Conservation (phyloP, 2,113 vertebrate genomes). For the Platichthys flesus region DNA sequence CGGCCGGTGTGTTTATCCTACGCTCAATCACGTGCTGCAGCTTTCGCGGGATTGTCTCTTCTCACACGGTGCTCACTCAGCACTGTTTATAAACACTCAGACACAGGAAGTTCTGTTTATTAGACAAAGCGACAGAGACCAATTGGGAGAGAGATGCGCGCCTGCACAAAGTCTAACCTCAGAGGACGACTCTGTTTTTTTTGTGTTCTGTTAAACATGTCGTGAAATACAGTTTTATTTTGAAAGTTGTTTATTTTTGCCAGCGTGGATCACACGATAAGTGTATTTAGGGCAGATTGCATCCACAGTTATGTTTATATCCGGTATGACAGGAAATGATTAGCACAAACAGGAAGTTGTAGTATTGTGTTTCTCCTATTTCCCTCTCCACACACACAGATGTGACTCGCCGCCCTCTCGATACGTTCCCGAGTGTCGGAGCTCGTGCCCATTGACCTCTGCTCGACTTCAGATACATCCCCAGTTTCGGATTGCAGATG, state of each 20-base stretch:
- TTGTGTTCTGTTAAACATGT: conserved; percentile 11
- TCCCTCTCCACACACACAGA: conserved; percentile 29
- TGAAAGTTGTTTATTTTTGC: not conserved
- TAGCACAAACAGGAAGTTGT: conserved; percentile 69
- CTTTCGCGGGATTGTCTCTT: conserved; percentile 60
- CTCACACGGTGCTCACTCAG: conserved; percentile 69
- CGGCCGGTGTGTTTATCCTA: conserved; percentile 54
- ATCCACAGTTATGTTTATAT: conserved; percentile 48
- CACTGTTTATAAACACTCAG: conserved; percentile 76
- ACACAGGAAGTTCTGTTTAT: conserved; percentile 80
- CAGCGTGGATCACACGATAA: not conserved
- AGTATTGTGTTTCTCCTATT: conserved; percentile 60
- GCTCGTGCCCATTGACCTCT: not conserved
- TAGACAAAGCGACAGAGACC: conserved; percentile 73
- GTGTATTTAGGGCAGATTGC: conserved; percentile 14
- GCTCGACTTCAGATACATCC: conserved; percentile 19
- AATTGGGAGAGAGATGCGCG: conserved; percentile 57
- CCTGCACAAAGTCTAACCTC: conserved; percentile 48
- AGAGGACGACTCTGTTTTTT: conserved; percentile 19
- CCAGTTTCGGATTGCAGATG: conserved; percentile 41
- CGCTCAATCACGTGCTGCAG: conserved; percentile 47
- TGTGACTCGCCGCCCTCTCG: not conserved
- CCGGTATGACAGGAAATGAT: conserved; percentile 60
- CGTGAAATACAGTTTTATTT: not conserved
- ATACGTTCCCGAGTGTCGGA: not conserved